These are phyloP conservation scores for Mustela nigripes DNA, from an alignment of 2,113 vertebrate genomes.

Conservation along the genomic window DNA sequence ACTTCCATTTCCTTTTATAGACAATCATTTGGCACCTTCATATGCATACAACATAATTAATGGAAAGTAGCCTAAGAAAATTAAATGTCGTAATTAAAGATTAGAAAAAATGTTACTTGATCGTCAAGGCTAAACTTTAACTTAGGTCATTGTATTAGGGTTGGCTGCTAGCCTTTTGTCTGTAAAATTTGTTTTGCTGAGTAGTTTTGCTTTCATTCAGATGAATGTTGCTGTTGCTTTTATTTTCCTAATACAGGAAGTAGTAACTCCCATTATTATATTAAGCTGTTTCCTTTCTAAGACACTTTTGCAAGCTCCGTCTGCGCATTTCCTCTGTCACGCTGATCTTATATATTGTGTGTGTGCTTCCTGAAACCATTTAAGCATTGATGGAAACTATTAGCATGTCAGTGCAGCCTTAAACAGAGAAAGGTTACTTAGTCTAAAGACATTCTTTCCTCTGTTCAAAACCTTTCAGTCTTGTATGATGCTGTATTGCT, in stretches of 20 bases:
- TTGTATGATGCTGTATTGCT: background rate
- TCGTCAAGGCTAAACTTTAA: slow-evolving; percentile 54
- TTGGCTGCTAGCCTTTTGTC: slow-evolving; percentile 68
- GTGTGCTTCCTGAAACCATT: slow-evolving; percentile 82
- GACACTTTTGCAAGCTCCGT: slow-evolving; percentile 71
- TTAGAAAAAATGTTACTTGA: slow-evolving; percentile 11
- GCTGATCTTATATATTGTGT: slow-evolving; percentile 70
- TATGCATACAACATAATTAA: background rate
- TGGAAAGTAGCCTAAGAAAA: slow-evolving; percentile 64
- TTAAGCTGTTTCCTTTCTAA: slow-evolving; percentile 83
- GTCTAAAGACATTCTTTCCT: slow-evolving; percentile 46
- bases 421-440: slow-evolving; percentile 38
- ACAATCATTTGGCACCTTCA: slow-evolving; percentile 44
- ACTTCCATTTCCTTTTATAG: slow-evolving; percentile 42
- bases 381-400: slow-evolving; percentile 72
- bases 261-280: slow-evolving; percentile 83
- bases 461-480: slow-evolving; percentile 1
- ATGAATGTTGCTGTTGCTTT: slow-evolving; percentile 76
- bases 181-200: slow-evolving; percentile 67
- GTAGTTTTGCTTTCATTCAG: slow-evolving; percentile 70
- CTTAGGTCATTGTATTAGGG: slow-evolving; percentile 61
- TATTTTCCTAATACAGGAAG: slow-evolving; percentile 86
- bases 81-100: slow-evolving; percentile 67
- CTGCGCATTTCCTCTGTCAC: slow-evolving; percentile 72
- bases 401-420: slow-evolving; percentile 59